A percentile compares a stretch with the other conserved stretches of the same genome.
phyloP scores from a whole-genome alignment of 2,113 vertebrate species.

The Oophaga pumilio region DNA sequence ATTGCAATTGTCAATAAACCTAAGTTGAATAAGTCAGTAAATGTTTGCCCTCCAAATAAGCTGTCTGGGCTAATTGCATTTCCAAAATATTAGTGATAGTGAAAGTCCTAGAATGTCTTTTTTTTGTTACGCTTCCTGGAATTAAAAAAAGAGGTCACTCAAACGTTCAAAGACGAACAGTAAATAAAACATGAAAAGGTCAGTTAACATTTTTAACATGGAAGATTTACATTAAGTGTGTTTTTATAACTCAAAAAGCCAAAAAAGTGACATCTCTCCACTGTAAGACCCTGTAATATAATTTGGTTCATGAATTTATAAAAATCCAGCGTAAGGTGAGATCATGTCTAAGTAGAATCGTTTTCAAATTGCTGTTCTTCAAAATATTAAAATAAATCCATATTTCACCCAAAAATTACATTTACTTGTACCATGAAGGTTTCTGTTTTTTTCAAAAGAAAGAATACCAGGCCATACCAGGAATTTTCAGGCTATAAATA shows the following conservation, averaged over 20 bases:
- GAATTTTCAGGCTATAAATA: neutral
- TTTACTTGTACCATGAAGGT: neutral
- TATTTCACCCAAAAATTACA: neutral
- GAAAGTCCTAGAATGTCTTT: neutral
- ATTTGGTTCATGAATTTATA: conserved; percentile 17
- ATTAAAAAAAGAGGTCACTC: neutral
- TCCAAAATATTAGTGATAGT: neutral
- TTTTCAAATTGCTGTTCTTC: neutral
- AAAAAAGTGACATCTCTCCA: conserved; percentile 25
- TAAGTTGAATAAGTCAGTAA: conserved; percentile 4
- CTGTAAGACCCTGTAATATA: neutral
- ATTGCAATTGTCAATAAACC: neutral
- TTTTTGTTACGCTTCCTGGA: neutral
- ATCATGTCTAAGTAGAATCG: neutral
- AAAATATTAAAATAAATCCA: neutral
- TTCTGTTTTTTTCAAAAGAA: neutral
- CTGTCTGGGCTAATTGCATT: neutral
- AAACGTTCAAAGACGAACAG: conserved; percentile 21
- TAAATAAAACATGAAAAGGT: conserved; percentile 24
- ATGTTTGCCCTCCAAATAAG: conserved; percentile 11
- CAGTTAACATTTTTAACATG: conserved; percentile 39
- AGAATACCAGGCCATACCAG: neutral
- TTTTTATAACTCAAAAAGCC: conserved; percentile 22
- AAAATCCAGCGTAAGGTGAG: neutral
- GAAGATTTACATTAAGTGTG: conserved; percentile 24